Evolutionary conservation across 2,113 vertebrate species (phyloP).

Genomic region (Phylloscopus trochiloides): DNA sequence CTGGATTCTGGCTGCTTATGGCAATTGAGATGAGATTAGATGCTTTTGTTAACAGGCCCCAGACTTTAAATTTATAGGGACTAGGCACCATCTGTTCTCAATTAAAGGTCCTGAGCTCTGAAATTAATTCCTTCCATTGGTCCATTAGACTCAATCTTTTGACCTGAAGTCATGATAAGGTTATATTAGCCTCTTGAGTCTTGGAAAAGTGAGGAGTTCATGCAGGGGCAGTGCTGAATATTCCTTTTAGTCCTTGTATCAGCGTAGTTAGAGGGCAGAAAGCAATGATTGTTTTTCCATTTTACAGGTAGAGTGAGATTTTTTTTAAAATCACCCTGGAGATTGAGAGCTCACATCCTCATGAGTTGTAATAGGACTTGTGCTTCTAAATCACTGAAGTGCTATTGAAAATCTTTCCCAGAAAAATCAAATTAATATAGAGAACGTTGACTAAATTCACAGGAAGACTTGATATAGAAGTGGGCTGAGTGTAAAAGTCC

Average conservation of each 20-base stretch:
- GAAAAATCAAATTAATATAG: neutral
- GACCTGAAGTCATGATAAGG: constrained; percentile 48
- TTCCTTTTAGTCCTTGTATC: neutral
- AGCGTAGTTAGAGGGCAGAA: neutral
- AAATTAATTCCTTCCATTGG: constrained; percentile 62
- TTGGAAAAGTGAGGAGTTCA: constrained; percentile 30
- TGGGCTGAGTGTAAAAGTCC: neutral
- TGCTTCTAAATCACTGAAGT: neutral
- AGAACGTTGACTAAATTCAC: neutral
- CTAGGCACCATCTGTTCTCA: constrained; percentile 59
- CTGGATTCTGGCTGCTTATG: constrained; percentile 48
- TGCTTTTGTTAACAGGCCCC: constrained; percentile 52
- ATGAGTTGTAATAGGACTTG: neutral
- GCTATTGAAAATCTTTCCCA: neutral
- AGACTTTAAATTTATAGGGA: constrained; percentile 57
- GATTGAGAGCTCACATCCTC: neutral
- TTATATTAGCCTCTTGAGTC: constrained; percentile 16
- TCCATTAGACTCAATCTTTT: constrained; percentile 60
- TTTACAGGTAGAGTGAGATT: neutral
- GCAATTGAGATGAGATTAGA: constrained; percentile 61
- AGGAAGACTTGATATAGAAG: neutral
- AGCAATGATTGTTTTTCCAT: constrained; percentile 17
- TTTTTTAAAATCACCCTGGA: neutral
- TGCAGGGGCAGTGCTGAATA: neutral
- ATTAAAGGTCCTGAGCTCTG: constrained; percentile 57